phyloP scores from a whole-genome alignment of 2,113 vertebrate genomes.

The Numida meleagris region DNA sequence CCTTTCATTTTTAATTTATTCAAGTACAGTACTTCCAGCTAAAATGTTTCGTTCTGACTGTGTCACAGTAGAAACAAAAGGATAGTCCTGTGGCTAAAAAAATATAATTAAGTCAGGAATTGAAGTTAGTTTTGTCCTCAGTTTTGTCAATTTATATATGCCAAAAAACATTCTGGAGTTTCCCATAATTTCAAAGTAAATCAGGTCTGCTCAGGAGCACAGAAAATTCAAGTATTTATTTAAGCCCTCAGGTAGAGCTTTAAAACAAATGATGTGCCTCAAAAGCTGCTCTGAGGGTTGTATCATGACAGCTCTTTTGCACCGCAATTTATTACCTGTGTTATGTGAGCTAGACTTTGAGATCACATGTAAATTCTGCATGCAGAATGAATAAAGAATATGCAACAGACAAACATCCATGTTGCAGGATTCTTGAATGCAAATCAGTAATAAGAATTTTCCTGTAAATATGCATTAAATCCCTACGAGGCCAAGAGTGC shows the following conservation, averaged over 20 bases:
- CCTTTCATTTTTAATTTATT: neutral
- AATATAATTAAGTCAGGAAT: neutral
- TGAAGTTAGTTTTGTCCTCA: neutral
- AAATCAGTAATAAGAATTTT: neutral
- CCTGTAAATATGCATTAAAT: neutral
- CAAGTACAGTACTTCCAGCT: neutral
- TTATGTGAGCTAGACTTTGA: neutral
- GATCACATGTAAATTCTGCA: neutral
- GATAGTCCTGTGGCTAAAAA: neutral
- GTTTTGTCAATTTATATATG: neutral
- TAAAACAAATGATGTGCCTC: neutral
- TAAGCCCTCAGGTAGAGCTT: neutral
- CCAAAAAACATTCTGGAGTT: neutral
- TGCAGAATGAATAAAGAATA: neutral
- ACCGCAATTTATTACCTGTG: neutral
- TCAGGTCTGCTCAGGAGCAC: neutral
- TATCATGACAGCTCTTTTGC: neutral
- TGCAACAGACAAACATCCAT: neutral
- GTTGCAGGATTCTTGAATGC: neutral
- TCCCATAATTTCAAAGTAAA: neutral
- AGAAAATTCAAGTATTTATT: neutral
- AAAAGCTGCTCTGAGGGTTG: neutral
- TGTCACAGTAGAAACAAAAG: neutral
- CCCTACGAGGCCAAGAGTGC: accelerated
- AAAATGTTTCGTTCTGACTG: neutral